Base-by-base conservation (phyloP, 2,888 invertebrate genomes). In the Tetranychus piercei region DNA sequence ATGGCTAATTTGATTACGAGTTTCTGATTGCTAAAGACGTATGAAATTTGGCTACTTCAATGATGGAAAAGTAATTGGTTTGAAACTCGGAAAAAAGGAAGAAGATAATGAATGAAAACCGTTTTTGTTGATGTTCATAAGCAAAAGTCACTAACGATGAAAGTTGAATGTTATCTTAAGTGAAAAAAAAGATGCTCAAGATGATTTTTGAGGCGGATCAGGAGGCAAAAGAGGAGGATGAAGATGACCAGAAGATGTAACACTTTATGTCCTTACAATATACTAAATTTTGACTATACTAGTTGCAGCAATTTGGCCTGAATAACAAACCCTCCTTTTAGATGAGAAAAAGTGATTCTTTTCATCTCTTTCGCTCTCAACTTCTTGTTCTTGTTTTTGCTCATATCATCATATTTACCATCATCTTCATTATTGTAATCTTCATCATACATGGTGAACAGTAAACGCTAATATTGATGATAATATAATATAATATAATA, bases 201-300 rank as follows among this genome's bases (percentile, higher is more conserved):
- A 55, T 55, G 55, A 55, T 9, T 15, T 15, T 15, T 2, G 7
- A 55, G 55, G 55, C 9, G 55, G 55, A 55, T 1, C 11, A 55
- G 15, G 15, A 55, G 55, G 55, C 9, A 55, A 15, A 55, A 7
- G 55, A 55, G 55, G 55, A 55, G 11, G 55, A 55, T 55, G 55
- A 55, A 55, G 55, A 55, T 55, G 55, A 55, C 55, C 55, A 55
- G 55, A 55, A 55, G 55, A 55, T 55, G 55, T 55, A 55, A 55
- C 55, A 55, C 55, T 55, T 55, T 55, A 9, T 55, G 2, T 55
- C 55, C 15, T 55, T 2, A 55, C 15, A 55, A 55, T 55, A 55
- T 2, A 55, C 9, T 55, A 15, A 55, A 7, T 55, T 55, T 55
- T 55, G 55, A 15, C 9, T 55, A 55, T 55, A 55, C 7, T 55